Evolutionary conservation across 2,888 invertebrate genomes (phyloP).

Genomic region (Marronus borbonicus): DNA sequence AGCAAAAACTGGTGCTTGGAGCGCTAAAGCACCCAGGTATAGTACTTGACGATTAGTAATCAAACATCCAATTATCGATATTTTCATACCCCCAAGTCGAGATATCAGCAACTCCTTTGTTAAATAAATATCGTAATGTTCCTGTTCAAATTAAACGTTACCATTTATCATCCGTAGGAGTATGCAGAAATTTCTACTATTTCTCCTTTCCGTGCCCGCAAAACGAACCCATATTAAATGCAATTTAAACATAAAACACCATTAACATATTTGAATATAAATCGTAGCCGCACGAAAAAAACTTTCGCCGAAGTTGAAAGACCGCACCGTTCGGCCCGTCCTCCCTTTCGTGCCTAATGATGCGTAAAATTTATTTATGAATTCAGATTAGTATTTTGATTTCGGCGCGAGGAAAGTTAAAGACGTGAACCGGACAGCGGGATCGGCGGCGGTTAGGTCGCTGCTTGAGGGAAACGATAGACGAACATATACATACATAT

Average conservation of each 20-base stretch:
- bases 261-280: slow-evolving; percentile 46
- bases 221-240: slow-evolving; percentile 34
- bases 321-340: neutral
- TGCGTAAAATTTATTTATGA: slow-evolving; percentile 49
- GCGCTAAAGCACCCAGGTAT: no score
- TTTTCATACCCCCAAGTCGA: no score
- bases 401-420: slow-evolving; percentile 21
- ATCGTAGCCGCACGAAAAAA: slow-evolving; percentile 32
- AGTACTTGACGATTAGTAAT: no score
- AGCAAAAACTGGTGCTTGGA: no score
- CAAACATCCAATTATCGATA: no score
- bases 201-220: neutral
- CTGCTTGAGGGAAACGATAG: neutral
- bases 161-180: no score
- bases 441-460: neutral
- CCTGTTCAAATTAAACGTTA: slow-evolving; percentile 27
- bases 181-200: no score
- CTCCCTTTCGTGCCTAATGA: slow-evolving; percentile 41
- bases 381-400: slow-evolving; percentile 50
- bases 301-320: slow-evolving; percentile 36
- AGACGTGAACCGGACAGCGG: slow-evolving; percentile 18
- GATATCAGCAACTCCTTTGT: neutral
- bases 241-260: slow-evolving; percentile 45
- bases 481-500: neutral
- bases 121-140: slow-evolving; percentile 19